Base-by-base conservation (phyloP, 2,113 vertebrate genomes). In the Sturnus vulgaris region DNA sequence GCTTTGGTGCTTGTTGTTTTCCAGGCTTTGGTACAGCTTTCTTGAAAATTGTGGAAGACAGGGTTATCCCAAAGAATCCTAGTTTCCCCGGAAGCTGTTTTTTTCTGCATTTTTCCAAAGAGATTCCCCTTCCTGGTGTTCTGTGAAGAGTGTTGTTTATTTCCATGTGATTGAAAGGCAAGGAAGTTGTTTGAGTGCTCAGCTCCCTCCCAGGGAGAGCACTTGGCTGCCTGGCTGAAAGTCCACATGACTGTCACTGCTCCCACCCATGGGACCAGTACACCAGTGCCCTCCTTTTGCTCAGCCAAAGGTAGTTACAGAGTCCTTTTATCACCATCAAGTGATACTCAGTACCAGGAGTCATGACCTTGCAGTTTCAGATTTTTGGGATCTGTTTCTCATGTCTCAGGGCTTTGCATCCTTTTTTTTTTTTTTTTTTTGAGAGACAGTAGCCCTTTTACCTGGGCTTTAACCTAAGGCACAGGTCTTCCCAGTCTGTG, bases 241-340 rank as follows among this genome's bases (percentile, higher is more conserved):
- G 50, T 81, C 30, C 39, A 2, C 5, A 0, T 0, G 3, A 17
- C 33, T 81, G 21, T 73, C 10, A 3, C 47, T 65, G 56, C 40
- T 87, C 13, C 82, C 42, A 78, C 35, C 61, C 3, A 0, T 59
- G 61, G 35, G 70, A 69, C 35, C 19, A 8, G 52, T 12, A 49
- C 47, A 35, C 35, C 61, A 53, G 5, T 52, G 56, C 40, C 19
- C 20, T 79, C 53, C 56, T 85, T 78, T 55, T 65, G 28, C 57
- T 77, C 42, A 28, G 53, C 30, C 59, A 65, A 1, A 90, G 64
- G 55, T 66, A 28, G 10, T 56, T 88, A 10, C 37, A 8, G 82
- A 40, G 35, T 66, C 33, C 56, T 94, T 94, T 76, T 61, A 31
- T 73, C 23, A 7, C 59, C 0, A 0, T 84, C 72, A 13, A 28